phyloP scores from a whole-genome alignment of 2,113 vertebrate species.

The Caretta caretta region DNA sequence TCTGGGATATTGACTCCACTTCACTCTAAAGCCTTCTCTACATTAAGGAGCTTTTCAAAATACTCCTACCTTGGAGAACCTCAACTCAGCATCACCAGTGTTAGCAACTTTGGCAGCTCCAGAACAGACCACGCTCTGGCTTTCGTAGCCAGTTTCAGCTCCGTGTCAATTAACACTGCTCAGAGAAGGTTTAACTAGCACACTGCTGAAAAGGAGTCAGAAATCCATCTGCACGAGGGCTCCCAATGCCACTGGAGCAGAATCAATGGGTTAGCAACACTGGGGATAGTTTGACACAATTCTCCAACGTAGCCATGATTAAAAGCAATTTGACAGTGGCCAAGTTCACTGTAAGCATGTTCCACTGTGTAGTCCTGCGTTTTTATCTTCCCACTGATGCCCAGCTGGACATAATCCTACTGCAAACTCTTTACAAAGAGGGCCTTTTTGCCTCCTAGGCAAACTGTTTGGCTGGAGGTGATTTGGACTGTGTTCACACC shows the following conservation, averaged over 20 bases:
- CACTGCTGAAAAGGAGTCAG: accelerated
- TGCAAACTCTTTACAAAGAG: background rate
- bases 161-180: background rate
- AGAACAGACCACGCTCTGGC: too few relatives aligned
- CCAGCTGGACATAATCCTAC: accelerated
- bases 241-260: background rate
- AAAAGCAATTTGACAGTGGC: background rate
- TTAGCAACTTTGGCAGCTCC: background rate
- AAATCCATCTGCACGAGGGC: background rate
- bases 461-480: accelerated
- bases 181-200: background rate
- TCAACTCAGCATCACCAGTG: background rate
- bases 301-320: background rate
- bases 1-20: background rate
- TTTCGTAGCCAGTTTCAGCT: background rate
- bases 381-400: background rate
- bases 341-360: background rate
- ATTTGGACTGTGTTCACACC: background rate
- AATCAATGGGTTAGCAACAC: background rate
- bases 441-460: background rate
- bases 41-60: background rate
- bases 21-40: background rate
- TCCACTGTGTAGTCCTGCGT: background rate
- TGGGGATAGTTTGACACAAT: background rate
- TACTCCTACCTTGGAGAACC: background rate